A percentile compares a stretch with the other conserved stretches of the same genome.
These are phyloP conservation scores for Machaerirhynchus nigripectus DNA, from an alignment of 2,113 vertebrate species.

Conservation along the genomic window DNA sequence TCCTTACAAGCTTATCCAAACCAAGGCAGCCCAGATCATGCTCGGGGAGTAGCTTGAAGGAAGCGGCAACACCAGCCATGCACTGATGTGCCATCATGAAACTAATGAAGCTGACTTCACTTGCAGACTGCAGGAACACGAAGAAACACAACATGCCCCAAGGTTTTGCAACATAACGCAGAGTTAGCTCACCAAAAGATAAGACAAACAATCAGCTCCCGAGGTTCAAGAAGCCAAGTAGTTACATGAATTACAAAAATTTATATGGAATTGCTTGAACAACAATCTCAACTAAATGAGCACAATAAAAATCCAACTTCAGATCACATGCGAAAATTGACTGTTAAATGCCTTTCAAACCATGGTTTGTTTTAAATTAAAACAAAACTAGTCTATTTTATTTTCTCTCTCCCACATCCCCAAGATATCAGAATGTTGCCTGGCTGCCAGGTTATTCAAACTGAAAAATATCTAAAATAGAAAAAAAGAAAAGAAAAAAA, in stretches of 20 bases:
- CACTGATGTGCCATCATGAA: slow-evolving; percentile 80
- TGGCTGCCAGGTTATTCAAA: not conserved
- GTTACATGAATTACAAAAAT: slow-evolving; percentile 41
- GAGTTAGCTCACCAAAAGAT: slow-evolving; percentile 65
- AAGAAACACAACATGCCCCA: slow-evolving; percentile 71
- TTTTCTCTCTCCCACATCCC: not conserved
- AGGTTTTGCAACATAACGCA: slow-evolving; percentile 64
- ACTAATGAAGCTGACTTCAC: slow-evolving; percentile 84
- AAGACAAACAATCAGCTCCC: slow-evolving; percentile 66
- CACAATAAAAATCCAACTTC: slow-evolving; percentile 17
- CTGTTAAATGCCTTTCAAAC: not conserved
- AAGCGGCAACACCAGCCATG: slow-evolving; percentile 75
- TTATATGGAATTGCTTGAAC: not conserved
- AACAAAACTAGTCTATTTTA: not conserved
- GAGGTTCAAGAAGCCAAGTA: slow-evolving; percentile 61
- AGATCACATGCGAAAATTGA: slow-evolving; percentile 21
- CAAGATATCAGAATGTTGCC: not conserved
- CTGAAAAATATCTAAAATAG: not conserved
- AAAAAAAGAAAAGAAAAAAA: too few species aligned
- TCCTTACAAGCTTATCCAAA: slow-evolving; percentile 83
- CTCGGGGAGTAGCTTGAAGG: slow-evolving; percentile 78
- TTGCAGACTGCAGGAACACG: slow-evolving; percentile 70
- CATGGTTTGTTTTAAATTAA: not conserved
- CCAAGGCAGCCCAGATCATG: slow-evolving; percentile 74
- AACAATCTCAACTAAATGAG: not conserved